phyloP scores from a whole-genome alignment of 1,140 invertebrate genomes.

The Rhagoletis zephyria region DNA sequence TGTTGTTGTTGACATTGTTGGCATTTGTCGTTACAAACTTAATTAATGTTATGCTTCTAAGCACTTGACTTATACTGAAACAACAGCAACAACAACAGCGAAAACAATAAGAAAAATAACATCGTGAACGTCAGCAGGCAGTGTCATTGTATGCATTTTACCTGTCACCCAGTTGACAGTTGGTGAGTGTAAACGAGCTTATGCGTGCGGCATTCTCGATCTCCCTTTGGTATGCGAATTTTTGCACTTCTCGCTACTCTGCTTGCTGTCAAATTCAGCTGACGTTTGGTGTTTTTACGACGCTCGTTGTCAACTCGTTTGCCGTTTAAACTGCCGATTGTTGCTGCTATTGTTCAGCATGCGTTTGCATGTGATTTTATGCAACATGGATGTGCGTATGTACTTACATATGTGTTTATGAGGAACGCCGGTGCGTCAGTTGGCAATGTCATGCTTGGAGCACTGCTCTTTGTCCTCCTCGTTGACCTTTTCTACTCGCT shows the following conservation, averaged over 20 bases:
- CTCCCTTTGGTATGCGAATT: not conserved
- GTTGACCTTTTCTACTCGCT: not conserved
- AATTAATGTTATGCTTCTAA: constrained; percentile 65
- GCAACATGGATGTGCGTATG: not conserved
- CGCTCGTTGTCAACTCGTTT: constrained; percentile 35
- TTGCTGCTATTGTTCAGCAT: not conserved
- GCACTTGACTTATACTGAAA: constrained; percentile 59
- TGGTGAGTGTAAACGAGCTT: constrained; percentile 11
- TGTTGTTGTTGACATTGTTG: constrained; percentile 60
- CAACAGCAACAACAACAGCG: not conserved
- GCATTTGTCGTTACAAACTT: constrained; percentile 68
- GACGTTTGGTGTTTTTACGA: constrained; percentile 52
- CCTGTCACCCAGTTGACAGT: not conserved
- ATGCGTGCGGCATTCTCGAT: not conserved
- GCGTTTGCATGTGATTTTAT: constrained; percentile 38
- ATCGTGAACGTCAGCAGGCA: not conserved
- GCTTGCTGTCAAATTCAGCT: constrained; percentile 52
- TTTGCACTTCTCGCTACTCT: not conserved
- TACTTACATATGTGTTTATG: not conserved
- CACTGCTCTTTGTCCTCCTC: not conserved
- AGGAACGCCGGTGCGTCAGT: not conserved
- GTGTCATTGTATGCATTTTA: not conserved
- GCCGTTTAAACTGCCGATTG: not conserved
- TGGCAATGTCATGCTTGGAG: not conserved
- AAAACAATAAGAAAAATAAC: not conserved